phyloP scores from a whole-genome alignment of 2,888 invertebrate genomes.

The Exephanes ischioxanthus region DNA sequence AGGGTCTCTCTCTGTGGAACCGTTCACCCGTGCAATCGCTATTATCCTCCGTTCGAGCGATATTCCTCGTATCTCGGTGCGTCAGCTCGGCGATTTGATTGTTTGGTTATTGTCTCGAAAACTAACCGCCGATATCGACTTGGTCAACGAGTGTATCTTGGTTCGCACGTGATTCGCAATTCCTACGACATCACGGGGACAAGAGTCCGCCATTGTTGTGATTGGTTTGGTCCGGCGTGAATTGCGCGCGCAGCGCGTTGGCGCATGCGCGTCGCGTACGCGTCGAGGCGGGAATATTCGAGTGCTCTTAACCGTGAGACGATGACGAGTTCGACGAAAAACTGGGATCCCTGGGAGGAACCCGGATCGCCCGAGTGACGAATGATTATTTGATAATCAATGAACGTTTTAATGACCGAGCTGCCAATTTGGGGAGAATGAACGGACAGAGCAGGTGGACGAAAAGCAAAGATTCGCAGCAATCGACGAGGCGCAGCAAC shows the following conservation, averaged over 20 bases:
- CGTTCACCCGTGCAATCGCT: neutral
- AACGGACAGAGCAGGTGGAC: slow-evolving; percentile 65
- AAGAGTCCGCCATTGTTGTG: slow-evolving; percentile 70
- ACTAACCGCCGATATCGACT: slow-evolving; percentile 46
- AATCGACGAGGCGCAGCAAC: slow-evolving; percentile 35
- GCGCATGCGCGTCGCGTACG: slow-evolving; percentile 46
- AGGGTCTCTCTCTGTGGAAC: neutral
- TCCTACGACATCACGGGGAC: slow-evolving; percentile 57
- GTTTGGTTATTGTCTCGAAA: slow-evolving; percentile 24
- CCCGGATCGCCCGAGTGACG: slow-evolving; percentile 16
- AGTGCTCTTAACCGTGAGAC: slow-evolving; percentile 2
- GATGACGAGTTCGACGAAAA: slow-evolving; percentile 44
- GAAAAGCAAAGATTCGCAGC: slow-evolving; percentile 59
- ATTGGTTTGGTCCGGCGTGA: slow-evolving; percentile 53
- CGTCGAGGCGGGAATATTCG: slow-evolving; percentile 60
- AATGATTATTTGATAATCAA: slow-evolving; percentile 48
- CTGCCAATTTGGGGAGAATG: slow-evolving; percentile 45
- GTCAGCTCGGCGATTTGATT: slow-evolving; percentile 8
- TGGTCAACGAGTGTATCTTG: slow-evolving; percentile 41
- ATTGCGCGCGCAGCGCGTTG: neutral
- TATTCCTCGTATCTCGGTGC: neutral
- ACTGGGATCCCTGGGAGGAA: slow-evolving; percentile 50
- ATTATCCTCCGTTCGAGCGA: neutral
- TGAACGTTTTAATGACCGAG: neutral
- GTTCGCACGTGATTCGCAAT: slow-evolving; percentile 69